phyloP scores from a whole-genome alignment of 2,888 invertebrate species.

The Mythimna impura region DNA sequence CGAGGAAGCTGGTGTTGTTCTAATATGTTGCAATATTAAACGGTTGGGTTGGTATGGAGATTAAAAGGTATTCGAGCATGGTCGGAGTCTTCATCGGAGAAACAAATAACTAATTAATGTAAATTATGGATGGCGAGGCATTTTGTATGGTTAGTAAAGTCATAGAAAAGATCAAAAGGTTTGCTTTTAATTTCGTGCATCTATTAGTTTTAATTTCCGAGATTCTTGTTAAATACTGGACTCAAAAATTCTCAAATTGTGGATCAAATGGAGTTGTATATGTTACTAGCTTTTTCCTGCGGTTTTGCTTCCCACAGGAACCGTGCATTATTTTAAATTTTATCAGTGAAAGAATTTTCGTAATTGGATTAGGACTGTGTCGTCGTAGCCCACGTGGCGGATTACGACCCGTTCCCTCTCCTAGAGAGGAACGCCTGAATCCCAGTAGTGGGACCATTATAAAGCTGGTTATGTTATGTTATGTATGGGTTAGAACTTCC shows the following conservation, averaged over 20 bases:
- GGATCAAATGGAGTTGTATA: neutral
- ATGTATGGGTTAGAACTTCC: no score
- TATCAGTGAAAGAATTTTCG: neutral
- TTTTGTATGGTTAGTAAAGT: neutral
- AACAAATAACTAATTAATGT: constrained; percentile 4
- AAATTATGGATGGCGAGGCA: neutral
- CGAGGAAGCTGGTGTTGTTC: constrained; percentile 21
- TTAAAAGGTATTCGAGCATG: constrained; percentile 19
- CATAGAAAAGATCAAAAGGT: neutral
- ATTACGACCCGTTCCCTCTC: no score
- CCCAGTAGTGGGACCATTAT: no score
- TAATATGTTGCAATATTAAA: constrained; percentile 35
- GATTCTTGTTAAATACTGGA: neutral
- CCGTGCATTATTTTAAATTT: neutral
- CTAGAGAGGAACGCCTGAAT: no score
- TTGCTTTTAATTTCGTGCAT: neutral
- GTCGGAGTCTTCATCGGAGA: neutral
- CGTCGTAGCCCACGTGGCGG: no score
- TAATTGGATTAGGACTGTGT: no score
- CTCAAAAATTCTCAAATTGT: no score
- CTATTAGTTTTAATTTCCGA: neutral
- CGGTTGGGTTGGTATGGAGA: constrained; percentile 20
- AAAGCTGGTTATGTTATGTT: no score
- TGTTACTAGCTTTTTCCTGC: no score
- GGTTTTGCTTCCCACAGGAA: no score